These are phyloP conservation scores for Hestina assimilis DNA, from an alignment of 1,140 invertebrate genomes.

Conservation along the genomic window DNA sequence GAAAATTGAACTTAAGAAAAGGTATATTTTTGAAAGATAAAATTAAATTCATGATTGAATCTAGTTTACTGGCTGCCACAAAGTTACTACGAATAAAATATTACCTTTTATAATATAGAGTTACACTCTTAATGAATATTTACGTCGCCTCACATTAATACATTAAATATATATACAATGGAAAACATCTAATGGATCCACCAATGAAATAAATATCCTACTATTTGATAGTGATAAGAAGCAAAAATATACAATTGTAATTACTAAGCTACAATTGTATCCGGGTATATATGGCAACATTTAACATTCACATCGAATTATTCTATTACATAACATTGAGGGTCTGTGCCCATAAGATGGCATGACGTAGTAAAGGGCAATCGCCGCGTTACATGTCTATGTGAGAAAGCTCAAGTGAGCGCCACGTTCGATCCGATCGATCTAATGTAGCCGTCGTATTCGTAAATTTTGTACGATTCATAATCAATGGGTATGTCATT, in stretches of 20 bases:
- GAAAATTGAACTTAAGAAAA: background rate
- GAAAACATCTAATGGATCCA: constrained; percentile 27
- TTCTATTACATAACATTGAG: constrained; percentile 19
- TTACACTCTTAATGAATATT: constrained; percentile 18
- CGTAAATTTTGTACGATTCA: background rate
- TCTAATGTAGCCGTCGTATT: background rate
- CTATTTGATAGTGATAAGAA: constrained; percentile 27
- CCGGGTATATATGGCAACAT: constrained; percentile 30
- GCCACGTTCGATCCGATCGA: background rate
- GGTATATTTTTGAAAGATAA: background rate
- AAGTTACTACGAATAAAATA: constrained; percentile 15
- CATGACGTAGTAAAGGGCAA: background rate
- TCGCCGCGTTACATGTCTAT: background rate
- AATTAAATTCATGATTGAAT: background rate
- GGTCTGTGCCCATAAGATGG: background rate
- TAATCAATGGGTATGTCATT: constrained; percentile 2
- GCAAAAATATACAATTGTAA: constrained; percentile 25
- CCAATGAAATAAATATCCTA: constrained; percentile 26
- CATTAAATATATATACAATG: constrained; percentile 22
- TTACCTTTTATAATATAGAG: constrained; percentile 6
- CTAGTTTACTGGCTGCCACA: constrained; percentile 7
- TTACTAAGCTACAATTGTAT: constrained; percentile 29
- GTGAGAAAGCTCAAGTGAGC: background rate
- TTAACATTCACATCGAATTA: constrained; percentile 32
- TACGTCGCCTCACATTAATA: constrained; percentile 22